Base-by-base conservation (phyloP, 2,888 invertebrate genomes). In the Smittia aterrima region DNA sequence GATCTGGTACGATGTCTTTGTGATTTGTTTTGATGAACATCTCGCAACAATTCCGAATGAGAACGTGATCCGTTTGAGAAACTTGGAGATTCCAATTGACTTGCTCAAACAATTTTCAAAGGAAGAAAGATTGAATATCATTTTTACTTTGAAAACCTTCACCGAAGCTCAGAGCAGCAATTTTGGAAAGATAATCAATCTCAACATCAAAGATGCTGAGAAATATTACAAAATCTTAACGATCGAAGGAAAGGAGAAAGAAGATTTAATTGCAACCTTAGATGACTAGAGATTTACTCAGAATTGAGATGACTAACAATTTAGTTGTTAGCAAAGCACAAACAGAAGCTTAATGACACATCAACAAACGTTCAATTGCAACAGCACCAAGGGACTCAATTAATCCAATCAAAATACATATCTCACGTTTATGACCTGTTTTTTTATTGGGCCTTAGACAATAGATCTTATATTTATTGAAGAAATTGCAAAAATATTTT, bases 1-100 rank as follows among this genome's bases (percentile, higher is more conserved):
- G 6, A 41, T 70, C n/a, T 70, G 70, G 70, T 70, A 70, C 18
- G 70, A 70, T 9, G 22, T 70, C 27, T 70, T 70, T 70, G 70
- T 70, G 1, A 70, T 70, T 32, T 70, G 70, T 16, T 70, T 54
- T 32, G 70, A 70, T 54, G 70, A 70, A 54, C 25, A 70, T 54
- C 13, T 54, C 27, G 25, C 41, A 11, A 54, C 53, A 16, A 70
- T 70, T 27, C 16, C 24, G 9, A 20, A 53, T 27, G 3, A 18
- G 16, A 41, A 70, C 16, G n/a, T n/a, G 0, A 27, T 70, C 4
- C 16, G 13, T 2, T 25, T 54, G 25, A 53, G 16, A 18, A 41
- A 70, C 4, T 16, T 22, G 22, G 70, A 70, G 24, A 54, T 70
- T 1, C 27, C 70, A 0, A 16, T 70, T 1, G 41, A 54, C 9